These are phyloP conservation scores for Venusia cambrica DNA, from an alignment of 2,888 invertebrate genomes.

Conservation along the genomic window DNA sequence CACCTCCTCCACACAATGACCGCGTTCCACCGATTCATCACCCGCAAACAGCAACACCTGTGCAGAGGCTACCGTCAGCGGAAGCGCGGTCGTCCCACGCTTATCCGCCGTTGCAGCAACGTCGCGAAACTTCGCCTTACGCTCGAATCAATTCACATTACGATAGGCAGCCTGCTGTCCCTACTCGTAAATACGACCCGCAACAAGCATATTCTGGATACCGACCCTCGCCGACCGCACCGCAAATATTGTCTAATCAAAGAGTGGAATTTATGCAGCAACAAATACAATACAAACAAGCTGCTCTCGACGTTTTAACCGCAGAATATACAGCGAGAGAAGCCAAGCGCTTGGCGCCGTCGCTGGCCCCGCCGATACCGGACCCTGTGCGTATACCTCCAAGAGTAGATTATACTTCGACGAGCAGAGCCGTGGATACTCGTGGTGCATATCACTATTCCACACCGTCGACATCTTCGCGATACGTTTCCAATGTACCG, in stretches of 20 bases:
- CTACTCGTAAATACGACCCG: slow-evolving; percentile 66
- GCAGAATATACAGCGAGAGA: slow-evolving; percentile 55
- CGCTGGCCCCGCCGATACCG: slow-evolving; percentile 51
- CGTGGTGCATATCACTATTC: slow-evolving; percentile 59
- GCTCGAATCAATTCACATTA: slow-evolving; percentile 53
- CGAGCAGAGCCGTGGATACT: slow-evolving; percentile 49
- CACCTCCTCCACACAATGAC: slow-evolving; percentile 69
- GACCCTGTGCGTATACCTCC: slow-evolving; percentile 52
- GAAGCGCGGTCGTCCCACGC: slow-evolving; percentile 55
- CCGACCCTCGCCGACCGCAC: slow-evolving; percentile 49
- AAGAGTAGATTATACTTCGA: slow-evolving; percentile 54
- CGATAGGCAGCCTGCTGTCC: slow-evolving; percentile 57
- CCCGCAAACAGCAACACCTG: slow-evolving; percentile 50
- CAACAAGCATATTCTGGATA: slow-evolving; percentile 72
- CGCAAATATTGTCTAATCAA: slow-evolving; percentile 58
- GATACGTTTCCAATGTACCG: slow-evolving; percentile 49
- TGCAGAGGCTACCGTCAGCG: slow-evolving; percentile 47
- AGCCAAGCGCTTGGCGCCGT: slow-evolving; percentile 55
- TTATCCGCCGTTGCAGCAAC: slow-evolving; percentile 54
- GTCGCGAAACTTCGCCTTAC: slow-evolving; percentile 61
- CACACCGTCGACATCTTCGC: slow-evolving; percentile 61
- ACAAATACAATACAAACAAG: slow-evolving; percentile 55
- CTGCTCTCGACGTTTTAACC: slow-evolving; percentile 49
- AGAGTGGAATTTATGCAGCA: slow-evolving; percentile 59
- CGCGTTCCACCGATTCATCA: slow-evolving; percentile 75